A percentile compares a stretch with the other conserved stretches of the same genome.
Conservation (phyloP, 2,797 vertebrate genomes). For the Crenichthys baileyi region DNA sequence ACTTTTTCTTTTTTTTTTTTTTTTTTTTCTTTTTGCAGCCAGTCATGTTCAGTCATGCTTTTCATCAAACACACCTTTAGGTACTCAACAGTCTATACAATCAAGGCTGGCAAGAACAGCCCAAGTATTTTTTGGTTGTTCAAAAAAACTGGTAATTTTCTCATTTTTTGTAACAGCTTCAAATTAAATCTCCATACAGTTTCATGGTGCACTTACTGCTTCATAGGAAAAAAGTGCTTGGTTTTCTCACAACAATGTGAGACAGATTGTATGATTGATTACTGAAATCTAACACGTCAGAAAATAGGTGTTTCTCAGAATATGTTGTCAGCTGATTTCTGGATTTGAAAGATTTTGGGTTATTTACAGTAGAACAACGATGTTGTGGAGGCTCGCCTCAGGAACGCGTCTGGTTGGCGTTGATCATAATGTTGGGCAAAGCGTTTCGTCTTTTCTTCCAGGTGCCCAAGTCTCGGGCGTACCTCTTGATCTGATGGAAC, state of each 20-base stretch:
- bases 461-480: conserved; percentile 86
- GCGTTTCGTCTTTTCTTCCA: conserved; percentile 92
- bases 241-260: conserved; percentile 29
- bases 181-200: conserved; percentile 29
- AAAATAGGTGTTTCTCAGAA: conserved; percentile 43
- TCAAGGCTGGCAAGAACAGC: conserved; percentile 71
- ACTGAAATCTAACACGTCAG: conserved; percentile 36
- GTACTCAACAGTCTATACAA: conserved; percentile 72
- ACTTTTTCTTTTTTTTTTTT: conserved; percentile 46
- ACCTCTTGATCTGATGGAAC: conserved; percentile 89
- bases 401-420: conserved; percentile 83
- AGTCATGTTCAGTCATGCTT: conserved; percentile 69
- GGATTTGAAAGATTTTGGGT: conserved; percentile 27
- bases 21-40: conserved; percentile 48
- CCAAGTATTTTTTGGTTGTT: conserved; percentile 72
- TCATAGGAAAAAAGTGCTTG: conserved; percentile 73
- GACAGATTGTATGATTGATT: conserved; percentile 33
- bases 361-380: conserved; percentile 65
- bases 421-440: conserved; percentile 96
- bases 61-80: conserved; percentile 63
- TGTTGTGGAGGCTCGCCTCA: conserved; percentile 63
- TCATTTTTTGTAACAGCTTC: conserved; percentile 24
- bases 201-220: conserved; percentile 54
- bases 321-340: conserved; percentile 35
- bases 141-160: conserved; percentile 37